Base-by-base conservation (phyloP, 1,140 invertebrate species). In the Pantala flavescens region DNA sequence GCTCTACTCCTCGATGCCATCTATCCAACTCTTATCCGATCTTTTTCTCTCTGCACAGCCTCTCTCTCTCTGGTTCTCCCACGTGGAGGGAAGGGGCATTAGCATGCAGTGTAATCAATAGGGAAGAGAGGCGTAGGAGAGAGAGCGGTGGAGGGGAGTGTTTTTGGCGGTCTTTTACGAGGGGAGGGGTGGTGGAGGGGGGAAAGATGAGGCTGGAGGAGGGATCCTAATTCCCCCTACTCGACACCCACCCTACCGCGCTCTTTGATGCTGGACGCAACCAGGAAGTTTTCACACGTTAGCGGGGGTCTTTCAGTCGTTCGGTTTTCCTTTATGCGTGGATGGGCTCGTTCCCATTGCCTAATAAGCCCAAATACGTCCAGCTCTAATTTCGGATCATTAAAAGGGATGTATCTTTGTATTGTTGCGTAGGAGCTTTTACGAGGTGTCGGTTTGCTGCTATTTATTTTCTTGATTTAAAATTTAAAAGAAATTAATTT, bases 31-130 rank as follows among this genome's bases (percentile, higher is more conserved):
- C 49, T 63, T 63, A 19, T 63, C 49, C 3, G 49, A 3, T 63
- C 49, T 63, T 21, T 63, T 63, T 63, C 49, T 21, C 49, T 21
- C 49, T 21, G 14, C 49, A 1, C 49, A 21, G 16, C n/a, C 49
- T 16, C 49, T 63, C 49, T 63, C 49, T 63, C 28, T 36, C 28
- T 36, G 28, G 28, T 36, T 36, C 28, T 21, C 49, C 49, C 49
- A 63, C 49, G 49, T 63, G 49, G 49, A 19, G 49, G 49, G 49
- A 19, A 63, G 49, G 49, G 49, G 49, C 49, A 63, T 63, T 63
- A 63, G 49, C 49, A 63, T 63, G 49, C 49, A 21, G 49, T 63
- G 49, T 63, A 63, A 63, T 63, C 49, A 63, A 63, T 63, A 63
- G 49, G 49, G 49, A 63, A 63, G 49, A 63, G n/a, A 63, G 49